phyloP scores from a whole-genome alignment of 1,140 invertebrate genomes.

The Halictus rubicundus region DNA sequence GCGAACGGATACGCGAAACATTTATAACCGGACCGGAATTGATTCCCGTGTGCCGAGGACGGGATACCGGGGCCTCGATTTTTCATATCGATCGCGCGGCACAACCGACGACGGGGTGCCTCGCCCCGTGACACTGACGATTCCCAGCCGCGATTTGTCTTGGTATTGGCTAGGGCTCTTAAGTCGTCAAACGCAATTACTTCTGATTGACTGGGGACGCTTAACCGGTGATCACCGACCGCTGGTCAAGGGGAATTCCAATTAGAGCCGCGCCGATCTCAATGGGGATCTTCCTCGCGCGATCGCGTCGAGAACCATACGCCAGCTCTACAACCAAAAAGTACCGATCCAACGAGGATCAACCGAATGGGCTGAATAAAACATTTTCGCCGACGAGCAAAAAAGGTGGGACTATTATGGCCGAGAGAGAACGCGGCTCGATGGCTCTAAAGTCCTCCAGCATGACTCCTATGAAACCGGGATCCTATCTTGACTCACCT shows the following conservation, averaged over 20 bases:
- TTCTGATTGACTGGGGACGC: background rate
- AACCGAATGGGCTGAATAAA: background rate
- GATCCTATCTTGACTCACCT: too few relatives aligned
- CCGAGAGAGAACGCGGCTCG: too few relatives aligned
- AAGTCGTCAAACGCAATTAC: slow-evolving; percentile 33
- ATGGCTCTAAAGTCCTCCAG: too few relatives aligned
- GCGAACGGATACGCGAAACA: background rate
- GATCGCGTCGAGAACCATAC: background rate
- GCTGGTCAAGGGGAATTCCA: background rate
- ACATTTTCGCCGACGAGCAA: background rate
- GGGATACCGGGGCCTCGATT: background rate
- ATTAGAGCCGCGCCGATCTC: background rate
- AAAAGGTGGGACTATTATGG: too few relatives aligned
- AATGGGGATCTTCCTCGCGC: slow-evolving; percentile 1
- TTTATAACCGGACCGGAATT: slow-evolving; percentile 29
- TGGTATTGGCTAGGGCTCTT: background rate
- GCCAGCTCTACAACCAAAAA: background rate
- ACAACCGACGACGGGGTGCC: background rate
- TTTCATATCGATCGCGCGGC: slow-evolving; percentile 22
- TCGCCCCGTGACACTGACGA: slow-evolving; percentile 2
- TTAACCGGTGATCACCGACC: background rate
- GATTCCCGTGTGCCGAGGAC: background rate
- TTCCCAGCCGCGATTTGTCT: slow-evolving; percentile 7
- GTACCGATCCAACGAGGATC: background rate
- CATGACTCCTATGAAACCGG: too few relatives aligned